Evolutionary conservation across 2,888 invertebrate genomes (phyloP).

Genomic region (Aspidiotus rigidus): DNA sequence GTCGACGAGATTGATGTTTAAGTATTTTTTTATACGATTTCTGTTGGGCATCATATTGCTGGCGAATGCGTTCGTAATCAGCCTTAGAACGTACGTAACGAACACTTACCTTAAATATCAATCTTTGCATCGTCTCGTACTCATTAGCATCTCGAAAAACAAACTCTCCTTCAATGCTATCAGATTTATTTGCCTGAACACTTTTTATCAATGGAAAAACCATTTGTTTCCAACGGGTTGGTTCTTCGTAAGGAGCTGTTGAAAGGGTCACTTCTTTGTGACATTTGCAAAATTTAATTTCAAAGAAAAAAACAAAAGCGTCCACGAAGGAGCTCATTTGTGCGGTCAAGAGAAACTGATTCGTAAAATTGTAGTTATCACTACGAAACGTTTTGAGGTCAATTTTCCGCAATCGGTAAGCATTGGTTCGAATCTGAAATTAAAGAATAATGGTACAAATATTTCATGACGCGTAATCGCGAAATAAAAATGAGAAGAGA

Average conservation of each 20-base stretch:
- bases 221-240: conserved; percentile 7
- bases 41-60: no score
- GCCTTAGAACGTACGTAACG: no score
- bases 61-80: no score
- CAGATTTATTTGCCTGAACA: no score
- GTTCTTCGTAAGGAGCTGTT: not conserved
- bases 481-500: not conserved
- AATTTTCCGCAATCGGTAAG: not conserved
- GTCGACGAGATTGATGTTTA: no score
- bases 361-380: not conserved
- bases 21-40: no score
- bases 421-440: not conserved
- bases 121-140: no score
- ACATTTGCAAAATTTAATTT: not conserved
- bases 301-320: conserved; percentile 5
- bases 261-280: not conserved
- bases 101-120: no score
- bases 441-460: no score
- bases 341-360: not conserved
- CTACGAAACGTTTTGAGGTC: not conserved
- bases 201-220: not conserved
- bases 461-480: no score
- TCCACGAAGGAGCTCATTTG: not conserved
- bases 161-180: no score
- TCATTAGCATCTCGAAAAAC: no score